Base-by-base conservation (phyloP, 2,797 vertebrate genomes). In the Trachops cirrhosus region DNA sequence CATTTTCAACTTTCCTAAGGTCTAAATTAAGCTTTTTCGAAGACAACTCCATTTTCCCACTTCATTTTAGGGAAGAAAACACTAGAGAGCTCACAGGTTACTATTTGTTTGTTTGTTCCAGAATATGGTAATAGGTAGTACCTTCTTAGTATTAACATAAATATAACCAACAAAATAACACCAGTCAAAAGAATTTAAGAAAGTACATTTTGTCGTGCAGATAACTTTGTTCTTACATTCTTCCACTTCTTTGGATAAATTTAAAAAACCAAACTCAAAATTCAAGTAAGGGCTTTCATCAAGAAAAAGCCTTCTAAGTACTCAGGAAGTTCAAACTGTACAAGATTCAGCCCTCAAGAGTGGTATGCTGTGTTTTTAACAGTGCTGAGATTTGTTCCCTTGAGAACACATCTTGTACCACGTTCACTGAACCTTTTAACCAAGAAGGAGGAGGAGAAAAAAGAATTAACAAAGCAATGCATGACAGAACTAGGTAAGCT, bases 1-100 rank as follows among this genome's bases (percentile, higher is more conserved):
- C 59, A 83, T 89, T 87, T 85, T 92, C 41, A 85, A 48, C 50
- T 94, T 93, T 83, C 68, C 85, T 67, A n/a, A 94, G 84, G 54
- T 80, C 52, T 82, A 95, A 94, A 87, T 83, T 74, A 90, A 94
- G 54, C 82, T 64, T 89, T 75, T 97, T 85, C 22, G 73, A 95
- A 94, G 80, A 82, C 10, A 68, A 5, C 50, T 29, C 78, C 12
- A 14, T 88, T 83, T 70, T 54, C 29, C 59, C 50, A 80, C 19
- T 80, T 95, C 46, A 89, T 74, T 94, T 86, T 68, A 68, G 22
- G 79, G 37, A 73, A 29, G 59, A 85, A 94, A 96, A 74, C 9
- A 77, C 59, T 46, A 52, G 29, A 68, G 41, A 77, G 18, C 44
- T 93, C 41, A 89, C 75, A 80, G 59, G 62, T 93, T 64, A 59